Base-by-base conservation (phyloP, 2,113 vertebrate genomes). In the Centrocercus urophasianus region DNA sequence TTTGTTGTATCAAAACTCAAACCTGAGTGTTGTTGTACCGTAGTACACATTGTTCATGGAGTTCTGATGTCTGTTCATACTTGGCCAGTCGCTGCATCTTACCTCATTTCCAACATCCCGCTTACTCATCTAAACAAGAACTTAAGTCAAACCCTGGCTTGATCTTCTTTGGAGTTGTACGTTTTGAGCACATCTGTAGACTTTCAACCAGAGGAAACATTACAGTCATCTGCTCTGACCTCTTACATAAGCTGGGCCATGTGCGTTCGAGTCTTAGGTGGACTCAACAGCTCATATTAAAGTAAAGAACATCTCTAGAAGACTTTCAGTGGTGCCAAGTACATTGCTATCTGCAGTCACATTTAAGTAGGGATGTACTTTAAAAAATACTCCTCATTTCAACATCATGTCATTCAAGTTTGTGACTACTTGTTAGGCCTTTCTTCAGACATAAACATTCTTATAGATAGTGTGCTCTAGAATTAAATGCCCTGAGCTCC, bases 201-300 rank as follows among this genome's bases (percentile, higher is more conserved):
- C 59, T 78, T 89, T 16, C 64, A 90, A 60, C 69, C 72, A 94
- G 78, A 88, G 85, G 67, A 91, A 93, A 83, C 20, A 43, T 74
- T 81, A 56, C 0, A 0, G 36, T 63, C 43, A 64, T 89, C 81
- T 75, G 61, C 54, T 96, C 82, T 83, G 79, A 83, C 76, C 80
- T 78, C 25, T 83, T 93, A n/a, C 10, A 36, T 94, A 81, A 95
- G 63, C 56, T 60, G 32, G 80, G 56, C 69, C 88, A 77, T 52
- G 47, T 92, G 74, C 79, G 48, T 80, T 93, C 90, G 56, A 73
- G 40, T 74, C 66, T 86, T 93, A 93, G 67, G 83, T 88, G 85
- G 88, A 89, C 64, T 86, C 60, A 94, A 54, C 94, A 94, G 93
- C 40, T 95, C 88, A 27, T 69, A 73, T 83, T 93, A 80, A 86